A percentile compares a stretch with the other conserved stretches of the same genome.
Conservation (phyloP, 2,888 invertebrate genomes). For the Neoscelio sp. region DNA sequence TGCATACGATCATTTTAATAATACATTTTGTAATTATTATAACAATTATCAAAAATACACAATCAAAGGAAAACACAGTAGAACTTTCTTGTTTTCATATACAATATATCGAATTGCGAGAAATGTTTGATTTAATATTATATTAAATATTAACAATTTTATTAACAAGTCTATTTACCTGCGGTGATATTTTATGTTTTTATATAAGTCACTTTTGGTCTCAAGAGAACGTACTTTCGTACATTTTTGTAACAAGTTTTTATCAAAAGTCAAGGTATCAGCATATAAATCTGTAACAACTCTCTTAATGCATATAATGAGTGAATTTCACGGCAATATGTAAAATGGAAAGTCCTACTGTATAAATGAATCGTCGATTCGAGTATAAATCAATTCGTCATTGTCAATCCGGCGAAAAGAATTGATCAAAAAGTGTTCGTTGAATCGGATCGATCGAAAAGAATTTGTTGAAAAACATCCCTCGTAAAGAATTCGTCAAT, state of each 20-base stretch:
- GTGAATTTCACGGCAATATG: neutral
- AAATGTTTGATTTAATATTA: neutral
- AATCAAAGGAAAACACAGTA: constrained; percentile 30
- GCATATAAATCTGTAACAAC: neutral
- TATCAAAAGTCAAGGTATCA: constrained; percentile 7
- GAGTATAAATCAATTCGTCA: too few relatives aligned
- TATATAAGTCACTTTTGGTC: constrained; percentile 26
- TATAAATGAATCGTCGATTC: neutral
- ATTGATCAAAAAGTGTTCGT: too few relatives aligned
- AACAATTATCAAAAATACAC: constrained; percentile 22
- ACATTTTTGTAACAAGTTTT: constrained; percentile 11
- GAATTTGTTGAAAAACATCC: too few relatives aligned
- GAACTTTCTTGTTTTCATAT: constrained; percentile 51
- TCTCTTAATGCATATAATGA: neutral
- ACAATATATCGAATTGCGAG: neutral
- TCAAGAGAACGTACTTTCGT: neutral
- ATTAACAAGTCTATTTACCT: neutral
- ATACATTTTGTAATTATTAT: constrained; percentile 5
- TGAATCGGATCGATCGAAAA: too few relatives aligned
- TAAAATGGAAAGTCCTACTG: constrained; percentile 52
- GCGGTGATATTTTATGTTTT: constrained; percentile 11
- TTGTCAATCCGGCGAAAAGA: too few relatives aligned
- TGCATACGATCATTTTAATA: constrained; percentile 13
- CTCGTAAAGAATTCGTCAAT: too few relatives aligned
- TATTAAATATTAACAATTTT: neutral